Evolutionary conservation across 2,888 invertebrate genomes (phyloP).

Genomic region (Torymus tubicola): DNA sequence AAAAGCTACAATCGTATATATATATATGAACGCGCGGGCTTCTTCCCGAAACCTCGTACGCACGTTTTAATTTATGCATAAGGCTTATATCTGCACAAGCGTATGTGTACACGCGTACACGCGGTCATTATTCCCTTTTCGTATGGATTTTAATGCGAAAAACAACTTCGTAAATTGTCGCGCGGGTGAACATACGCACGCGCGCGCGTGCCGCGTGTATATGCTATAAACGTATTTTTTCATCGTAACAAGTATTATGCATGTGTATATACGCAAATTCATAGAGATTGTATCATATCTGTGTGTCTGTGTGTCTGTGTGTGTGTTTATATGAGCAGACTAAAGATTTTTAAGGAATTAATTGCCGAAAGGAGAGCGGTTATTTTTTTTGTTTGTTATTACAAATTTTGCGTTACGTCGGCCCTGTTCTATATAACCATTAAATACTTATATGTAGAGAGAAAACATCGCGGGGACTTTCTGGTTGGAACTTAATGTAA

Average conservation of each 20-base stretch:
- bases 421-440: neutral
- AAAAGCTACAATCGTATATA: too few species aligned
- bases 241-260: neutral
- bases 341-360: slow-evolving; percentile 22
- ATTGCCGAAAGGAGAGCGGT: slow-evolving; percentile 26
- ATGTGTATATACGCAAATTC: neutral
- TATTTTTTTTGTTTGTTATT: neutral
- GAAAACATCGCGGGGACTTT: neutral
- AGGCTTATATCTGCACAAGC: too few species aligned
- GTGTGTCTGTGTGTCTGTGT: neutral
- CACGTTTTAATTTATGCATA: too few species aligned
- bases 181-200: neutral
- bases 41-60: too few species aligned
- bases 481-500: neutral
- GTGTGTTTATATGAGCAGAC: neutral
- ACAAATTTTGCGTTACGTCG: neutral
- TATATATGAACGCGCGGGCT: too few species aligned
- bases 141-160: slow-evolving; percentile 21
- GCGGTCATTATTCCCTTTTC: neutral
- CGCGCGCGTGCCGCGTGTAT: too few species aligned
- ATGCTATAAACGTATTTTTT: slow-evolving; percentile 33
- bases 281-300: slow-evolving; percentile 35
- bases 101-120: neutral
- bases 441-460: neutral
- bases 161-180: slow-evolving; percentile 39